Evolutionary conservation across 2,888 invertebrate species (phyloP).

Genomic region (Patella caerulea): DNA sequence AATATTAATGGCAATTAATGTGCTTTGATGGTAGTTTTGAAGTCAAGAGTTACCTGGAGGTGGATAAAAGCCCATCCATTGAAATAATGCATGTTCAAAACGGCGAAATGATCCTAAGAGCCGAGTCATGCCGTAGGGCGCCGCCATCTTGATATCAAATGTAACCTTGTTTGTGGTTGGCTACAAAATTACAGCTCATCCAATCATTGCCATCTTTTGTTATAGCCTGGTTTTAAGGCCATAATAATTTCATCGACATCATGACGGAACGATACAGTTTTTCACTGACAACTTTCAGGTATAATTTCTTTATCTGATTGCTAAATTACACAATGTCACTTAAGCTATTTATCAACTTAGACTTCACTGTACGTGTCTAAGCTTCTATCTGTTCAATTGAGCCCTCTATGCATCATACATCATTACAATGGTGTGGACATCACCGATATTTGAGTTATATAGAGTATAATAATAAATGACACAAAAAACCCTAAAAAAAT

Average conservation of each 20-base stretch:
- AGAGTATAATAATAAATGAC: too few relatives aligned
- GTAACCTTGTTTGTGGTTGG: constrained; percentile 17
- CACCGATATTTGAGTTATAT: too few relatives aligned
- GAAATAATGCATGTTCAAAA: constrained; percentile 15
- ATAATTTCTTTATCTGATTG: constrained; percentile 41
- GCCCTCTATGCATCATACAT: too few relatives aligned
- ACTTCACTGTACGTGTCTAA: too few relatives aligned
- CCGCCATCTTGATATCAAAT: constrained; percentile 18
- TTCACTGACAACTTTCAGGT: constrained; percentile 91
- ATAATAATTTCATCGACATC: constrained; percentile 29
- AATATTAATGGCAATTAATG: not conserved
- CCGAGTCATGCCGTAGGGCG: constrained; percentile 24
- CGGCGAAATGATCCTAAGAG: constrained; percentile 17
- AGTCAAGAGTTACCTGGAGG: constrained; percentile 19
- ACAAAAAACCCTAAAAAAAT: too few relatives aligned
- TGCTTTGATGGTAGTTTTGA: not conserved
- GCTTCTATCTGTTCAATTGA: too few relatives aligned
- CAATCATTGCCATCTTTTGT: constrained; percentile 6
- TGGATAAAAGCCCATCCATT: constrained; percentile 13
- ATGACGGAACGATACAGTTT: constrained; percentile 85
- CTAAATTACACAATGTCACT: not conserved
- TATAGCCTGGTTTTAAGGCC: not conserved
- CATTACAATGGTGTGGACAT: too few relatives aligned
- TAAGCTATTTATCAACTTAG: too few relatives aligned
- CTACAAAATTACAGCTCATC: not conserved